phyloP scores from a whole-genome alignment of 2,113 vertebrate species.

The Esox niger region DNA sequence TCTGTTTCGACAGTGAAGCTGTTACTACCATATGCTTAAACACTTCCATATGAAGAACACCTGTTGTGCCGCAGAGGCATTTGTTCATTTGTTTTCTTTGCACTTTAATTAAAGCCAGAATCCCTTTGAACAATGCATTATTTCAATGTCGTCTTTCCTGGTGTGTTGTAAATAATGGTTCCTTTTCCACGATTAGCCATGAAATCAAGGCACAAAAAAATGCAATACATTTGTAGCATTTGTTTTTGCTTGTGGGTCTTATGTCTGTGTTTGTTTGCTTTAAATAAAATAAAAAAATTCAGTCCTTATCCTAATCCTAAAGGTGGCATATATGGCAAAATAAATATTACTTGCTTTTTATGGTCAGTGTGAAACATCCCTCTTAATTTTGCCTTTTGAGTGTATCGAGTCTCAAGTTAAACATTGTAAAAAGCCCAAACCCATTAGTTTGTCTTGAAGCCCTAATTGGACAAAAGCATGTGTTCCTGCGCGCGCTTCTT shows the following conservation, averaged over 20 bases:
- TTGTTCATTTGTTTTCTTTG: slow-evolving; percentile 43
- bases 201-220: no score
- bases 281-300: no score
- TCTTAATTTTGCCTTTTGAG: slow-evolving; percentile 8
- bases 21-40: slow-evolving; percentile 18
- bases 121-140: neutral
- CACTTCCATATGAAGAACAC: slow-evolving; percentile 58
- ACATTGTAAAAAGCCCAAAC: neutral
- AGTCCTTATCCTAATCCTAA: no score
- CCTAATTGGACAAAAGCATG: neutral
- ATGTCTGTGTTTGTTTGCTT: no score
- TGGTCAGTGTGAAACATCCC: no score
- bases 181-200: slow-evolving; percentile 7
- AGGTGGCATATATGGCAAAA: no score
- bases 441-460: neutral
- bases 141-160: neutral
- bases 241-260: no score
- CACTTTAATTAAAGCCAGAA: slow-evolving; percentile 11
- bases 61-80: slow-evolving; percentile 28
- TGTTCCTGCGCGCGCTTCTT: no score
- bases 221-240: no score
- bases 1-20: neutral
- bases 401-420: neutral
- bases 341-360: no score
- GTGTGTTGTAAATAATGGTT: neutral